Base-by-base conservation (phyloP, 2,797 vertebrate genomes). In the Kryptolebias ocellatus region DNA sequence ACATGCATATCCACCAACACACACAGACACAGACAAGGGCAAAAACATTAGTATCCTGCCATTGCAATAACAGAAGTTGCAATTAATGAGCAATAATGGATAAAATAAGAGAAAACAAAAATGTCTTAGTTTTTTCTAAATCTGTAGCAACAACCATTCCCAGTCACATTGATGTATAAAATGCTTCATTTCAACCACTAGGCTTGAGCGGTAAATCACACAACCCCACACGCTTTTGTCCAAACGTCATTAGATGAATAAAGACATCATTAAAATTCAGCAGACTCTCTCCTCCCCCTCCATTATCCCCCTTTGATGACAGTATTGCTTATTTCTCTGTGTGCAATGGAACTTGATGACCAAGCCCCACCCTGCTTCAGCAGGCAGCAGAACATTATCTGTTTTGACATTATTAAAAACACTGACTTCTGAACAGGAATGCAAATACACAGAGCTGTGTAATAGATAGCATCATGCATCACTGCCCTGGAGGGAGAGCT, bases 331-430 rank as follows among this genome's bases (percentile, higher is more conserved):
- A 64, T 68, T 80, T 80, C 62, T 69, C 51, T 58, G 69, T 76
- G 62, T 53, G 53, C 65, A 72, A 67, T 69, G 51, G 18, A 70
- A 72, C 79, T 84, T 74, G 37, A 12, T 83, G 78, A 84, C 68
- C 65, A 62, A 67, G 28, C 50, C 56, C 69, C 69, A 44, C 49
- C 51, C 64, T 53, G 62, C 70, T 53, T 6, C 15, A 20, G 47
- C 67, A 50, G 14, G 54, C 74, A 69, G 80, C 76, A 79, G 79
- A 83, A 86, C 80, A 86, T 87, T 83, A 87, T 87, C 81, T 76
- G 80, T 87, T 89, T 84, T 81, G 84, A 83, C 80, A 81, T 89
- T 86, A 91, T 92, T 91, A 91, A 91, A 85, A 91, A 91, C 60
- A 61, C 75, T 67, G 49, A 75, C 83, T 72, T 60, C 67, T 64